Base-by-base conservation (phyloP, 2,888 invertebrate genomes). In the Patella caerulea region DNA sequence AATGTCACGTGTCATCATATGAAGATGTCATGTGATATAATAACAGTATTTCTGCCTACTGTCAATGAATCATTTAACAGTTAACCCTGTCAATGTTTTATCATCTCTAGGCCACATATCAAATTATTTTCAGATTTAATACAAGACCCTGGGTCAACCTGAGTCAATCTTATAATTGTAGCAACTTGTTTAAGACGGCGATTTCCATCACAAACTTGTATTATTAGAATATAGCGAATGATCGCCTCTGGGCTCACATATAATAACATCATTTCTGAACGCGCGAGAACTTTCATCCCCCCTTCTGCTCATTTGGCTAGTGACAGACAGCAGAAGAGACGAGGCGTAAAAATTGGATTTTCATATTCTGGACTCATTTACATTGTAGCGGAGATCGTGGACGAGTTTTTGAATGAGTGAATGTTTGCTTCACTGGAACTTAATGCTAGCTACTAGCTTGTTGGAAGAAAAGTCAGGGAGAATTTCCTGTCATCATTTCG, bases 341-440 rank as follows among this genome's bases (percentile, higher is more conserved):
- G 24, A 54, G 70, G 75, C 74, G 75, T 71, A 56, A 73, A 79
- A 77, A 79, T 79, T 79, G 75, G 79, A 79, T 79, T 79, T 79
- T 79, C 79, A 79, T 79, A 79, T 79, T 77, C 73, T 77, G 79
- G 73, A 77, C 77, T 77, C 75, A 79, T 79, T 79, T 79, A 77
- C 79, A 77, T 75, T 79, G 79, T 78, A 79, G 77, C 75, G 56
- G 75, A 77, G 24, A 59, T 74, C 71, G n/a, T 56, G 59, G 24
- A 24, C 24, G 65, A 65, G 65, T 19, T 65, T 65, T 65, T 65
- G 7, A 65, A 65, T 65, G 65, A 65, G 11, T 24, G 19, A 14
- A 14, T 65, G 19, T 65, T 24, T 65, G 19, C 19, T 24, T 19
- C 19, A 24, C 65, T 65, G 24, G 24, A 65, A 65, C 19, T 24